These are phyloP conservation scores for Rhagologus leucostigma DNA, from an alignment of 2,113 vertebrate species.

Conservation along the genomic window DNA sequence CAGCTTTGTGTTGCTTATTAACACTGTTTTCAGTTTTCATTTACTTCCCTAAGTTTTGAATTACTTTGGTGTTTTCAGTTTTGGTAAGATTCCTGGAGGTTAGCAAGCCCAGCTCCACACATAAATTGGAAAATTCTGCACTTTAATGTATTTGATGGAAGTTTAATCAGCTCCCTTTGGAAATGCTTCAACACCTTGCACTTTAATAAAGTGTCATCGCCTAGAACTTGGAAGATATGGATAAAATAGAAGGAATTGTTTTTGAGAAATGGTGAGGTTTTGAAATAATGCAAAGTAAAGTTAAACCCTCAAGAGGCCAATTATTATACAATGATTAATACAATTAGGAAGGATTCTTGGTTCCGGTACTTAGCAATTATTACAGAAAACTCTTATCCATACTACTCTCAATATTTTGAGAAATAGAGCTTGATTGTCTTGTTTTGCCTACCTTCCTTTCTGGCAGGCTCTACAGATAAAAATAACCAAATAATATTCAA, in stretches of 20 bases:
- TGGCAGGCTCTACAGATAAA: background rate
- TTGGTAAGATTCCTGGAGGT: background rate
- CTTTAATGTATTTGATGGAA: background rate
- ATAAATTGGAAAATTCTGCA: background rate
- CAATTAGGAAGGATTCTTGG: background rate
- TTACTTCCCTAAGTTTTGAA: background rate
- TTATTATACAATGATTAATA: background rate
- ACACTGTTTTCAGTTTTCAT: background rate
- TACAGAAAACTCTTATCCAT: background rate
- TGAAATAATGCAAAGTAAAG: background rate
- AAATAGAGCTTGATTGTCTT: background rate
- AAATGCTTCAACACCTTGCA: background rate
- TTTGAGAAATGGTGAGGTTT: background rate
- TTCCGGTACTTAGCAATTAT: background rate
- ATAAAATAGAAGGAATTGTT: background rate
- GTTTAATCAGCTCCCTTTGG: background rate
- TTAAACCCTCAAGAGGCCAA: background rate
- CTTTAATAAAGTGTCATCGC: background rate
- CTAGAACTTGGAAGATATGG: background rate
- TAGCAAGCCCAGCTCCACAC: background rate
- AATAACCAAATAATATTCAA: background rate
- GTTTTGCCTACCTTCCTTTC: background rate
- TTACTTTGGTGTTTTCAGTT: background rate
- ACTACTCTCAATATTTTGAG: background rate
- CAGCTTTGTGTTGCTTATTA: background rate